A percentile compares a stretch with the other conserved stretches of the same genome.
Evolutionary conservation across 2,797 vertebrate genomes (phyloP).

Genomic region (Falco concolor): DNA sequence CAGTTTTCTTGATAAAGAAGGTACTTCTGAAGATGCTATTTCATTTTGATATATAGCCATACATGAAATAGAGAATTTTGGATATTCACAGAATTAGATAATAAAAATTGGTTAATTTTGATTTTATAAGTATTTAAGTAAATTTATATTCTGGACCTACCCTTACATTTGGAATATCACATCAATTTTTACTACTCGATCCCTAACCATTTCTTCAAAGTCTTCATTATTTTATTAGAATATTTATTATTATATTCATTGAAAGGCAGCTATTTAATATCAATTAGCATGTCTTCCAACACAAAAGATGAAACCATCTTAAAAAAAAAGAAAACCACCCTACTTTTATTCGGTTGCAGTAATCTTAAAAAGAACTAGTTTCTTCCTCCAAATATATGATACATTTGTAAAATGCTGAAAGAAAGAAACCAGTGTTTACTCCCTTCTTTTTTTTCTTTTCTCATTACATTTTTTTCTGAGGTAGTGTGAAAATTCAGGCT

Average conservation of each 20-base stretch:
- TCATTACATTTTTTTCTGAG: neutral
- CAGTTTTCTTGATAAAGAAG: neutral
- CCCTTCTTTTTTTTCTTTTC: neutral
- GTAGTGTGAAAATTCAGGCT: neutral
- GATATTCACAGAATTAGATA: neutral
- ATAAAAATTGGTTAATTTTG: neutral
- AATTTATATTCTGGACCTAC: neutral
- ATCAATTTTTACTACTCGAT: neutral
- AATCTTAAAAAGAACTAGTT: conserved; percentile 4
- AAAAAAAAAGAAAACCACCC: neutral
- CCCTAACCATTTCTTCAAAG: neutral
- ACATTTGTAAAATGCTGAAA: neutral
- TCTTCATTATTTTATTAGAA: conserved; percentile 49
- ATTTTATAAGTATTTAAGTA: neutral
- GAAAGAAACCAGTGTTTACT: neutral
- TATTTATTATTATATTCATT: conserved; percentile 31
- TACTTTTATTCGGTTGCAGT: neutral
- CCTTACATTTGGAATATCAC: neutral
- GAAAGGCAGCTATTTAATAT: conserved; percentile 52
- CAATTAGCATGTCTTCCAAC: conserved; percentile 36
- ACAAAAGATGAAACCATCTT: conserved; percentile 36
- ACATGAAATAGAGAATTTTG: neutral
- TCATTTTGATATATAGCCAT: neutral
- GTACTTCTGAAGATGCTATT: neutral
- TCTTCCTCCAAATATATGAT: neutral